A percentile compares a stretch with the other conserved stretches of the same genome.
These are phyloP conservation scores for Anadara kagoshimensis DNA, from an alignment of 1,140 invertebrate genomes.

Conservation along the genomic window DNA sequence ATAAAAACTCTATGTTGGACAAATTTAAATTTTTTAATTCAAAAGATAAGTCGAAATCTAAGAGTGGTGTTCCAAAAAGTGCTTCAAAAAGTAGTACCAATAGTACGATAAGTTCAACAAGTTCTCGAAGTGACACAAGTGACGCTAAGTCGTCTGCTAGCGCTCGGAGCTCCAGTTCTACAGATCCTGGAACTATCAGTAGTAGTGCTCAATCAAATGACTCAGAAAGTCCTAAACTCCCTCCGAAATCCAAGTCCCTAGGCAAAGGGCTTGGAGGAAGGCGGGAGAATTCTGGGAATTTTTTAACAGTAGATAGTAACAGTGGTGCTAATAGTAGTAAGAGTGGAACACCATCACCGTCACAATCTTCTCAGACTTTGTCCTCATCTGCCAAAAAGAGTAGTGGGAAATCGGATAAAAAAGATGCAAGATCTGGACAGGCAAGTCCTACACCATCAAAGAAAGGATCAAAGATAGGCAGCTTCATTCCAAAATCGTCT, in stretches of 20 bases:
- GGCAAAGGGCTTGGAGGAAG: constrained; percentile 27
- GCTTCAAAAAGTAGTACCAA: constrained; percentile 50
- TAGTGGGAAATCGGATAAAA: constrained; percentile 27
- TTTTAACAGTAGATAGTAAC: constrained; percentile 10
- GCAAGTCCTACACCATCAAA: constrained; percentile 8
- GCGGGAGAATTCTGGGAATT: constrained; percentile 10
- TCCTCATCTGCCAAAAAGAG: constrained; percentile 33
- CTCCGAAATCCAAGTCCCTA: constrained; percentile 54
- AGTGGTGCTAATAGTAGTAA: background rate
- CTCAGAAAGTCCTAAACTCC: constrained; percentile 60
- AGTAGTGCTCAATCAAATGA: constrained; percentile 52
- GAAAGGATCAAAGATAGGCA: constrained; percentile 62
- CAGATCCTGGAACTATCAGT: constrained; percentile 50
- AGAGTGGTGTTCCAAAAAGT: constrained; percentile 55
- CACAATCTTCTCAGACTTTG: constrained; percentile 20
- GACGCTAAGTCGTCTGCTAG: constrained; percentile 51
- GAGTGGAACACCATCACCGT: constrained; percentile 9
- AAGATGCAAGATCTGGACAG: constrained; percentile 30
- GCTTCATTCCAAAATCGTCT: constrained; percentile 55
- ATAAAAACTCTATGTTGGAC: constrained; percentile 88
- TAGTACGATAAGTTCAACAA: constrained; percentile 47
- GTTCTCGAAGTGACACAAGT: constrained; percentile 33
- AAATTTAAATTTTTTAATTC: constrained; percentile 92
- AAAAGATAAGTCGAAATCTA: constrained; percentile 77
- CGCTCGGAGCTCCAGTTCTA: constrained; percentile 58